A percentile compares a stretch with the other conserved stretches of the same genome.
Evolutionary conservation across 2,797 vertebrate genomes (phyloP).

Genomic region (Hippocampus kuda): DNA sequence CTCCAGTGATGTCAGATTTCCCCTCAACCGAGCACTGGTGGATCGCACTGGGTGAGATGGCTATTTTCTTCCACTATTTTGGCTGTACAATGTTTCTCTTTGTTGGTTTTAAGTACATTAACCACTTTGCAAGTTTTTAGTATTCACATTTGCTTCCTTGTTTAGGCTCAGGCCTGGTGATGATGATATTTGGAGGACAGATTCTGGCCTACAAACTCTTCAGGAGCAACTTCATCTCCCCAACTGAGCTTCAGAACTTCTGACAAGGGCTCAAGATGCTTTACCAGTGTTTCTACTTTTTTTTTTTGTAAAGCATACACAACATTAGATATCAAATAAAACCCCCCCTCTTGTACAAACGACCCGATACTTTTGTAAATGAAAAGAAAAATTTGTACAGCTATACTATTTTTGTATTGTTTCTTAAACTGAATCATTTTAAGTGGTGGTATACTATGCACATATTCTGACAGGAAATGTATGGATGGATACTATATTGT

Average conservation of each 20-base stretch:
- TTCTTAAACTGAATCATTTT: conserved; percentile 16
- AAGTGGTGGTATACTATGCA: background rate
- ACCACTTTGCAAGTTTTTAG: conserved; percentile 54
- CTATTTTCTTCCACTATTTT: background rate
- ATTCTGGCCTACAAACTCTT: conserved; percentile 79
- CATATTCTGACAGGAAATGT: background rate
- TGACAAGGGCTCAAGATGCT: conserved; percentile 27
- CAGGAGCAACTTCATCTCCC: conserved; percentile 82
- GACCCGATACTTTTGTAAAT: conserved; percentile 18
- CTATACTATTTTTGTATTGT: conserved; percentile 48
- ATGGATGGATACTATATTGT: background rate
- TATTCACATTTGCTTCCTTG: background rate
- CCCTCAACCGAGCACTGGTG: conserved; percentile 80
- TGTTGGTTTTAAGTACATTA: too few species aligned
- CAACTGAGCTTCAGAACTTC: conserved; percentile 68
- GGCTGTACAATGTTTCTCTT: conserved; percentile 1
- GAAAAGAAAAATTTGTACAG: conserved; percentile 33
- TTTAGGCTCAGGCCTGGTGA: conserved; percentile 75
- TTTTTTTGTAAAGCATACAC: background rate
- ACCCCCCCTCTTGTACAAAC: conserved; percentile 21
- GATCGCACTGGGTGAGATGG: conserved; percentile 74
- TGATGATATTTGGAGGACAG: conserved; percentile 84
- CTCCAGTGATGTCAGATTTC: conserved; percentile 78
- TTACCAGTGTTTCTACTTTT: background rate
- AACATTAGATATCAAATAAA: background rate